These are phyloP conservation scores for Cyclina sinensis DNA, from an alignment of 1,140 invertebrate species.

Conservation along the genomic window DNA sequence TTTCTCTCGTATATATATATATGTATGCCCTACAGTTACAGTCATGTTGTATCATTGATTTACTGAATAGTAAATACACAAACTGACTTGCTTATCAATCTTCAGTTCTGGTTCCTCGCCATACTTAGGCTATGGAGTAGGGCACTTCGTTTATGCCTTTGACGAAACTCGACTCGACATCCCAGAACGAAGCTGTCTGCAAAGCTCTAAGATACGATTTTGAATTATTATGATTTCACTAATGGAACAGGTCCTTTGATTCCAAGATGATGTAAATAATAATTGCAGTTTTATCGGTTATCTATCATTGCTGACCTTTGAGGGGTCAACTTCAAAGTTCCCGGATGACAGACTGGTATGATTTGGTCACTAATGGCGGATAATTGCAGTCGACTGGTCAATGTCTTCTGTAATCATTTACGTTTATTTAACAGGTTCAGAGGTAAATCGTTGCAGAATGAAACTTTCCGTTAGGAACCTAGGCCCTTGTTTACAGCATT, in stretches of 20 bases:
- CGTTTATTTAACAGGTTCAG: not conserved
- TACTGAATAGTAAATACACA: too few relatives aligned
- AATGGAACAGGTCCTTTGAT: not conserved
- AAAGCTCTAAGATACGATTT: not conserved
- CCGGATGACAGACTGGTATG: conserved; percentile 38
- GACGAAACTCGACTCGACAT: too few relatives aligned
- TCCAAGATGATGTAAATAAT: conserved; percentile 36
- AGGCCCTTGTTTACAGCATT: too few relatives aligned
- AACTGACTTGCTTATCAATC: too few relatives aligned
- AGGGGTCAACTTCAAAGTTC: conserved; percentile 37
- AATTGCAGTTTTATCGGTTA: conserved; percentile 33
- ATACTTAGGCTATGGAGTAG: too few relatives aligned
- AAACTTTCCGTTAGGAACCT: too few relatives aligned
- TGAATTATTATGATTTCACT: not conserved
- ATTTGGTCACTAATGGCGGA: not conserved
- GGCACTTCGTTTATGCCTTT: too few relatives aligned
- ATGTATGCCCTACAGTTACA: too few relatives aligned
- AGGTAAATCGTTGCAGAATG: not conserved
- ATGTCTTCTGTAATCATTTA: conserved; percentile 8
- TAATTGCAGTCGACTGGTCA: not conserved
- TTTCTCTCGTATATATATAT: too few relatives aligned
- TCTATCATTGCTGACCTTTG: conserved; percentile 38
- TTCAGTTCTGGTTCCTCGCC: too few relatives aligned
- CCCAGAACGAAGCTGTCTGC: too few relatives aligned
- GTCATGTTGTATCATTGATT: too few relatives aligned